Conservation (phyloP, 2,797 vertebrate species). For the Liasis olivaceus region DNA sequence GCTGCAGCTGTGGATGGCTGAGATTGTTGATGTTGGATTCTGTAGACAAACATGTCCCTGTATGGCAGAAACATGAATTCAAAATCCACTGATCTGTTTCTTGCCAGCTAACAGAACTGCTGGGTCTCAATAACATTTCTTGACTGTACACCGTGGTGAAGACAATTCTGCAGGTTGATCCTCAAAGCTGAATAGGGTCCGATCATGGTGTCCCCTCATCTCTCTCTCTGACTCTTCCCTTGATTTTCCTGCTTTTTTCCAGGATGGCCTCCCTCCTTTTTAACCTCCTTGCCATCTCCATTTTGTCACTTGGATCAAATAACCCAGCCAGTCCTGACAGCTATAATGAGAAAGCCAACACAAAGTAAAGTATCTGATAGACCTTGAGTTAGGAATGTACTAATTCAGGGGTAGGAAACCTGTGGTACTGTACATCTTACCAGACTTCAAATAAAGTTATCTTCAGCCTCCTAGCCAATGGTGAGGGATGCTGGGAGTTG, state of each 20-base stretch:
- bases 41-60: not conserved
- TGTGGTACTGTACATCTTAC: not conserved
- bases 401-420: not conserved
- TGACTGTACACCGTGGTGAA: not conserved
- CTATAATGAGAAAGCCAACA: not conserved
- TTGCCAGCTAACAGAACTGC: not conserved
- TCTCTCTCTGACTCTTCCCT: not conserved
- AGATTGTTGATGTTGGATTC: slow-evolving; percentile 2
- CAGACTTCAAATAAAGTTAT: not conserved
- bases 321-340: not conserved
- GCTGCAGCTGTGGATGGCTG: slow-evolving; percentile 9
- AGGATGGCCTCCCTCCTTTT: not conserved
- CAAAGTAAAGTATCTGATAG: not conserved
- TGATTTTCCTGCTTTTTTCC: not conserved
- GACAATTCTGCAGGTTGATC: not conserved
- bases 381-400: not conserved
- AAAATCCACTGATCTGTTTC: not conserved
- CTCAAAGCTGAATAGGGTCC: not conserved
- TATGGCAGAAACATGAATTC: not conserved
- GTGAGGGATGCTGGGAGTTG: not conserved
- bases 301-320: not conserved
- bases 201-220: not conserved
- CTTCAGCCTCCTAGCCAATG: not conserved
- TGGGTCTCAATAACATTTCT: not conserved
- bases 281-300: not conserved